Conservation (phyloP, 2,113 vertebrate species). For the Dendrocopos noguchii region DNA sequence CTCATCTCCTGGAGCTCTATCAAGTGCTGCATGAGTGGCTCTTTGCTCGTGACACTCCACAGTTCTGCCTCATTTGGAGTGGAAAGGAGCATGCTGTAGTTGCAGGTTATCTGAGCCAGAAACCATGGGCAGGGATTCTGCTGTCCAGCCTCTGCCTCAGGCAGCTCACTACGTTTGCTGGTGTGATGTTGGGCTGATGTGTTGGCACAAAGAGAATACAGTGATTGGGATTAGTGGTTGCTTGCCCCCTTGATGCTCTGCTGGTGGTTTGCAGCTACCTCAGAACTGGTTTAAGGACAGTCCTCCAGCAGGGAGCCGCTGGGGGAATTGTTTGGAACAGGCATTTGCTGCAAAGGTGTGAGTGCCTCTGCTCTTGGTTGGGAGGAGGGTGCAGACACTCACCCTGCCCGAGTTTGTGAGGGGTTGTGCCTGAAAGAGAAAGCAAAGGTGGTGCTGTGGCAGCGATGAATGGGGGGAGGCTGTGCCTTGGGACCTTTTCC, state of each 20-base stretch:
- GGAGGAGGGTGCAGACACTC: background rate
- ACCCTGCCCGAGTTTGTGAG: background rate
- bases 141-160: background rate
- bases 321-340: background rate
- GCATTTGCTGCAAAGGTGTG: background rate
- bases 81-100: background rate
- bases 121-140: background rate
- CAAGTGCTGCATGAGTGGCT: background rate
- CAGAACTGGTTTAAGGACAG: background rate
- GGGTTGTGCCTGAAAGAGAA: background rate
- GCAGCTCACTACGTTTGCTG: accelerated
- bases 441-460: background rate
- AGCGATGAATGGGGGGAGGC: background rate
- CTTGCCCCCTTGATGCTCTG: background rate
- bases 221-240: background rate
- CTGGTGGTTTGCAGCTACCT: background rate
- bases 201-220: background rate
- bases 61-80: background rate
- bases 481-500: constrained; percentile 27
- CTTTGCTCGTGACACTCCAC: background rate
- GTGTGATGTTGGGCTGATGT: accelerated
- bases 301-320: background rate
- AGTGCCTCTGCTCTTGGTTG: background rate
- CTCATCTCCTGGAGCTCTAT: background rate
- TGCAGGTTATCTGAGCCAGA: background rate